Percentiles rank a stretch among this genome's conserved stretches.
Conservation (phyloP, 2,113 vertebrate genomes). For the Conger conger region DNA sequence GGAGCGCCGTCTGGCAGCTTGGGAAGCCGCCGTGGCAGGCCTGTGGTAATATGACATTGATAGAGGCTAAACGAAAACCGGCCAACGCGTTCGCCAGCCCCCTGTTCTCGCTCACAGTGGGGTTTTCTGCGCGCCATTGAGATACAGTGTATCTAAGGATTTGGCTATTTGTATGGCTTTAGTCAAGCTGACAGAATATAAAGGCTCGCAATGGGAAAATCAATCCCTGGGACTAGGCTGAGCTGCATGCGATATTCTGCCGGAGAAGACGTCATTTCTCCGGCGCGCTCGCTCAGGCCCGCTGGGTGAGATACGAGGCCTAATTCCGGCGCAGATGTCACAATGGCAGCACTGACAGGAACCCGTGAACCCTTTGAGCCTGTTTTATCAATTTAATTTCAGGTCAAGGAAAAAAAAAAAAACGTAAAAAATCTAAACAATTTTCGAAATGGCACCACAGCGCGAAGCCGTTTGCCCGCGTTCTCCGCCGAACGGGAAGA, state of each 20-base stretch:
- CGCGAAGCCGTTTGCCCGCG: not conserved
- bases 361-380: not conserved
- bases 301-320: not conserved
- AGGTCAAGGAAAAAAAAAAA: not conserved
- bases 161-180: constrained; percentile 21
- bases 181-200: constrained; percentile 17
- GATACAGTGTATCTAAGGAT: constrained; percentile 26
- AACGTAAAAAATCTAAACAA: not conserved
- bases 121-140: not conserved
- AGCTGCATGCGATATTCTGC: not conserved
- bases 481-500: constrained; percentile 4
- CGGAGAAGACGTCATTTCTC: not conserved
- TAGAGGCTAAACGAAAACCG: not conserved
- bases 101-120: not conserved
- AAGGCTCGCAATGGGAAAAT: constrained; percentile 19
- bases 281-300: not conserved
- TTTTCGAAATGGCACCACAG: not conserved
- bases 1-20: not conserved
- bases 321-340: not conserved
- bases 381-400: constrained; percentile 16
- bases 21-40: not conserved
- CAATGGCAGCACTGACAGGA: not conserved
- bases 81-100: not conserved
- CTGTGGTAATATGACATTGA: not conserved
- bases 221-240: constrained; percentile 18